A percentile compares a stretch with the other conserved stretches of the same genome.
Conservation (phyloP, 2,113 vertebrate genomes). For the Clarias macrocephalus region DNA sequence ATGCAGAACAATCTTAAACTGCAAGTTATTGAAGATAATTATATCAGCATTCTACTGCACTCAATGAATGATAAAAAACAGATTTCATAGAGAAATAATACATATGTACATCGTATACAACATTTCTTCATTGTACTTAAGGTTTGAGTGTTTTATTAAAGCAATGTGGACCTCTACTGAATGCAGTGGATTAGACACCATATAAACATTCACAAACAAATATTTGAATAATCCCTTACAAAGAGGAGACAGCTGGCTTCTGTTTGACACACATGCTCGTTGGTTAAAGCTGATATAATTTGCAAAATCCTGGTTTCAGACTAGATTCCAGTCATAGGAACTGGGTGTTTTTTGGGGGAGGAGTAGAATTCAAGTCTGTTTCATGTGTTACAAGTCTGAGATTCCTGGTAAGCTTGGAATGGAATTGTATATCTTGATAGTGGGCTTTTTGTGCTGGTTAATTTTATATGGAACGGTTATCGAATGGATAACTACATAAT, state of each 20-base stretch:
- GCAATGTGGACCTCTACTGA: neutral
- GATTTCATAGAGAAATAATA: neutral
- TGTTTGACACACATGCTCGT: conserved; percentile 25
- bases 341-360: conserved; percentile 7
- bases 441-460: neutral
- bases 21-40: neutral
- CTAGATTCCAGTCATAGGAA: conserved; percentile 29
- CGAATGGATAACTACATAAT: neutral
- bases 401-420: neutral
- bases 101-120: neutral
- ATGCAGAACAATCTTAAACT: conserved; percentile 10
- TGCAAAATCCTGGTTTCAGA: neutral
- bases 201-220: conserved; percentile 16
- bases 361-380: neutral
- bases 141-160: conserved; percentile 1
- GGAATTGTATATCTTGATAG: neutral
- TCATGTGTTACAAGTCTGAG: neutral
- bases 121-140: conserved; percentile 1
- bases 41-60: neutral
- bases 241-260: conserved; percentile 17
- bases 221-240: conserved; percentile 33
- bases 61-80: neutral
- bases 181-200: conserved; percentile 17
- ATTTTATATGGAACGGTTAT: neutral
- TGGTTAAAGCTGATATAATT: conserved; percentile 21